These are phyloP conservation scores for Drosophila mulleri DNA, from an alignment of 2,888 invertebrate genomes.

Conservation along the genomic window DNA sequence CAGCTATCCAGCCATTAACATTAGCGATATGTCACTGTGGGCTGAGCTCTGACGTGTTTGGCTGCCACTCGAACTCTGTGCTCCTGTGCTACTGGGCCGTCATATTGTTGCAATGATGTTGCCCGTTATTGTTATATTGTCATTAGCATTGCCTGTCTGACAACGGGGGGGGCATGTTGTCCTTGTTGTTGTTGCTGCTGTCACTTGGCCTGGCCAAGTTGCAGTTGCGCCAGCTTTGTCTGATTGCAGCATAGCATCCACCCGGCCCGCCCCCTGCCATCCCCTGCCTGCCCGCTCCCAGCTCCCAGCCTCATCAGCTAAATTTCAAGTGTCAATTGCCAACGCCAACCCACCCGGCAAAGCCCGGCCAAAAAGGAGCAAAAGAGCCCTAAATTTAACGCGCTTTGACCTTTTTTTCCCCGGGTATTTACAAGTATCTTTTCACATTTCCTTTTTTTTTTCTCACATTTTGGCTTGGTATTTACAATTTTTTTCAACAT, in stretches of 20 bases:
- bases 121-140: conserved; percentile 73
- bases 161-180: neutral
- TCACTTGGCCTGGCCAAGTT: conserved; percentile 28
- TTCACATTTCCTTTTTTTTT: conserved; percentile 46
- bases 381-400: conserved; percentile 71
- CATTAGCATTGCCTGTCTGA: conserved; percentile 51
- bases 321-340: conserved; percentile 76
- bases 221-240: conserved; percentile 67
- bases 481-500: conserved; percentile 34
- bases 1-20: conserved; percentile 51
- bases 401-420: conserved; percentile 76
- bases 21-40: conserved; percentile 60
- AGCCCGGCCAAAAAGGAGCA: conserved; percentile 43
- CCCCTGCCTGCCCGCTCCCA: neutral
- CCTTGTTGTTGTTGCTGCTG: neutral
- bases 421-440: conserved; percentile 64
- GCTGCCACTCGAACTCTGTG: conserved; percentile 3
- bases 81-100: conserved; percentile 34
- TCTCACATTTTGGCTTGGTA: conserved; percentile 10
- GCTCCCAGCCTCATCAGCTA: conserved; percentile 40
- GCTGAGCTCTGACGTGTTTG: neutral
- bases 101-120: conserved; percentile 69
- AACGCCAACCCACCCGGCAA: conserved; percentile 63
- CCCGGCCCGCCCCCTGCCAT: neutral
- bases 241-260: conserved; percentile 57